These are phyloP conservation scores for Genyomyrus donnyi DNA, from an alignment of 2,113 vertebrate species.

Conservation along the genomic window DNA sequence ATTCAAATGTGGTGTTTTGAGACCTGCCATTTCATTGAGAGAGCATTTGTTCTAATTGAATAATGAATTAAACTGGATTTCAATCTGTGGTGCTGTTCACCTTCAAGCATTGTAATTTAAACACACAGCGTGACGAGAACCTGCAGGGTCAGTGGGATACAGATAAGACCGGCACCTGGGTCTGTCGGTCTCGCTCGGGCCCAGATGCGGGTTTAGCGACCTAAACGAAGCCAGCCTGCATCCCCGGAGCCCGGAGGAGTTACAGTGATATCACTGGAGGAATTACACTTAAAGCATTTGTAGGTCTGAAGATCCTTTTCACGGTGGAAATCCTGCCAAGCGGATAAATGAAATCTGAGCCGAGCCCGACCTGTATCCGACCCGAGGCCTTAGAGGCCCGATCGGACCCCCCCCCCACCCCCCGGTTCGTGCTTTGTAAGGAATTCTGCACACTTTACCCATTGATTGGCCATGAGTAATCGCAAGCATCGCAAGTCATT, in stretches of 20 bases:
- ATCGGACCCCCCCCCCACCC: neutral
- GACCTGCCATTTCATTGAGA: neutral
- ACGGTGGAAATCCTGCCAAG: neutral
- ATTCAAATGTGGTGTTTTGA: neutral
- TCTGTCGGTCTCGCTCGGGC: neutral
- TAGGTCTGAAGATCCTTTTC: neutral
- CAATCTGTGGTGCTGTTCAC: neutral
- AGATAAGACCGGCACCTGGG: neutral
- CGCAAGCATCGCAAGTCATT: neutral
- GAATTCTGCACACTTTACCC: neutral
- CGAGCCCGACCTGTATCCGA: neutral
- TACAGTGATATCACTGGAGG: neutral
- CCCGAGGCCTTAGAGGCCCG: neutral
- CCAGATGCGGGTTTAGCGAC: neutral
- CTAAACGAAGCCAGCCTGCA: neutral
- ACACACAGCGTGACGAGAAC: neutral
- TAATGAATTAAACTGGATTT: neutral
- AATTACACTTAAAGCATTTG: neutral
- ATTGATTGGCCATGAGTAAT: neutral
- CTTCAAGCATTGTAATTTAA: neutral
- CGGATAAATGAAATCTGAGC: neutral
- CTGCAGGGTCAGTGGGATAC: neutral
- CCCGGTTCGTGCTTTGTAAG: neutral
- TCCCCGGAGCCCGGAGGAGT: neutral
- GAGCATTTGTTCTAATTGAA: neutral